Evolutionary conservation across 37 sponge, comb jelly and placozoan genomes (phyloP), one percentile per base, ranked within the genome.

Genomic region (Cladorhizidae sp.): DNA sequence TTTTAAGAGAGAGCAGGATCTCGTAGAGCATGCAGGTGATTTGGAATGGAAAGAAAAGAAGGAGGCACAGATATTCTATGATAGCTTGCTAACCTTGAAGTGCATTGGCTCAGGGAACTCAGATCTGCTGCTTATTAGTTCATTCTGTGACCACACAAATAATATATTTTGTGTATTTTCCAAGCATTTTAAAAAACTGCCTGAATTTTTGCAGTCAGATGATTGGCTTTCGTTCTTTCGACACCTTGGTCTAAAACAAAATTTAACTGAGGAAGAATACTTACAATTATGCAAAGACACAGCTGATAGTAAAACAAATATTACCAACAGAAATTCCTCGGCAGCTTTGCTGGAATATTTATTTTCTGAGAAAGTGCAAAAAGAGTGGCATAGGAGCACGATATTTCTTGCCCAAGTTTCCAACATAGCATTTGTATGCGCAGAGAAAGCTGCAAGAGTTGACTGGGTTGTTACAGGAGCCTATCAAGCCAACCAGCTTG

Each of bases 191-290:
- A 22, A 50, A 32, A 76, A 83, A 64, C 70, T 83, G 15, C 70
- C 71, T 0, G 68, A 63, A 26, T 35, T 25, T 0, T 88, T 77
- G 37, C 23, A 50, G 23, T 42, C 35, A 21, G 39, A 23, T 12
- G 29, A 65, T 32, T 88, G 88, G 88, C 26, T 83, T 50, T 67
- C 20, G 6, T 88, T 88, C 32, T 88, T 88, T 36, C 7, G 1
- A 55, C 45, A 69, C 3, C 40, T 82, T n/a, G 78, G 73, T 14
- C 57, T 88, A 1, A 61, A 55, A 36, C 36, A 17, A 42, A 31
- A 28, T 1, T 1, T 81, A 12, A 49, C 65, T 11, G 22, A 75
- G 29, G 17, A 41, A 22, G 88, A 87, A 32, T 87, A 42, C 75
- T 12, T 76, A 33, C 6, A 67, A 32, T 38, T 87, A 7, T 69